Conservation (phyloP, 2,797 vertebrate genomes). For the Coregonus suidteri region DNA sequence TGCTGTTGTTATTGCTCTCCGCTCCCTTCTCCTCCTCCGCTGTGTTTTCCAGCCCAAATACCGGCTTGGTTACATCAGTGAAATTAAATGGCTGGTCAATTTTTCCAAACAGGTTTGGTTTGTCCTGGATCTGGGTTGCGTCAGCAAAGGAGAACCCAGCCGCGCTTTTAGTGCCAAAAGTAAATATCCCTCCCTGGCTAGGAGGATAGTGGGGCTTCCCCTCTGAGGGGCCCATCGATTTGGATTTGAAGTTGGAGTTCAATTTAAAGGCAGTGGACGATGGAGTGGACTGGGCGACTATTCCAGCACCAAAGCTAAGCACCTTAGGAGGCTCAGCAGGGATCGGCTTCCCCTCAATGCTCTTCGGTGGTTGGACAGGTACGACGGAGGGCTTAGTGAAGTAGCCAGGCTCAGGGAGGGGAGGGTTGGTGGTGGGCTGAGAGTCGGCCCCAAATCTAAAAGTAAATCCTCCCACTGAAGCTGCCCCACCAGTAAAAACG, state of each 20-base stretch:
- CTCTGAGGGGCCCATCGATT: slow-evolving; percentile 75
- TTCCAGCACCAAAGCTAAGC: slow-evolving; percentile 73
- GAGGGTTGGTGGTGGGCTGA: slow-evolving; percentile 86
- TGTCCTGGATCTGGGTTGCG: slow-evolving; percentile 64
- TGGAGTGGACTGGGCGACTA: slow-evolving; percentile 69
- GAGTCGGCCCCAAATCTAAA: slow-evolving; percentile 54
- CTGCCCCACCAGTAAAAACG: no score
- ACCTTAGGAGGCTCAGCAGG: slow-evolving; percentile 81
- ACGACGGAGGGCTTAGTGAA: slow-evolving; percentile 88
- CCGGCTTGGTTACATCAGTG: slow-evolving; percentile 72
- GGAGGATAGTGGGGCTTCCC: slow-evolving; percentile 45
- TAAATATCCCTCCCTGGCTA: slow-evolving; percentile 79
- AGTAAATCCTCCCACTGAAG: no score
- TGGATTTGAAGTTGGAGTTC: slow-evolving; percentile 95
- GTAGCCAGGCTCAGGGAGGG: slow-evolving; percentile 94
- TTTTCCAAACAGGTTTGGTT: slow-evolving; percentile 74
- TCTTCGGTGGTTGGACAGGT: slow-evolving; percentile 77
- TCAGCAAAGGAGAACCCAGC: slow-evolving; percentile 78
- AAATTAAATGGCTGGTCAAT: slow-evolving; percentile 78
- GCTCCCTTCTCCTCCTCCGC: slow-evolving; percentile 70
- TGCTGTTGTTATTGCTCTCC: slow-evolving; percentile 88
- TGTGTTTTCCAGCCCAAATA: slow-evolving; percentile 63
- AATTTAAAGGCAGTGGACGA: slow-evolving; percentile 86
- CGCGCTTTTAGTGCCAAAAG: slow-evolving; percentile 80
- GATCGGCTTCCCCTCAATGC: slow-evolving; percentile 79